Conservation (phyloP, 2,888 invertebrate genomes). For the Eumacrocentrus americanus region DNA sequence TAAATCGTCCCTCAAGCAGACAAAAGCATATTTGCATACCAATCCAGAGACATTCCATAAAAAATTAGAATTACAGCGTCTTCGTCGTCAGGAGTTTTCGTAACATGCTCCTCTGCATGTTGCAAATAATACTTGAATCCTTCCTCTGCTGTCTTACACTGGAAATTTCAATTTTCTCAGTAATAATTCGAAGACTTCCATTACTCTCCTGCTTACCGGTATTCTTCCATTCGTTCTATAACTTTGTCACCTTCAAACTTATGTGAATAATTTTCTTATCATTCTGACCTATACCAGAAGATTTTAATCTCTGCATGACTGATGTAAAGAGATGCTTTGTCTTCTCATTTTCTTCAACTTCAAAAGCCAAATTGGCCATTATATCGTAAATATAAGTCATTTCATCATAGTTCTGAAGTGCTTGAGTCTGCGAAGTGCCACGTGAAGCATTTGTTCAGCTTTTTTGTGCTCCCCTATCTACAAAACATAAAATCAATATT, state of each 20-base stretch:
- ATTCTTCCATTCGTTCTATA: slow-evolving; percentile 74
- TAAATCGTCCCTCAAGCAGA: slow-evolving; percentile 44
- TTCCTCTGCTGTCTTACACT: slow-evolving; percentile 71
- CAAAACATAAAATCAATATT: slow-evolving; percentile 10
- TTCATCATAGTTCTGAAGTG: slow-evolving; percentile 76
- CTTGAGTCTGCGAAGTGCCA: slow-evolving; percentile 87
- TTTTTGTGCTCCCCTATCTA: slow-evolving; percentile 64
- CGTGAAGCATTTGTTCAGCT: slow-evolving; percentile 86
- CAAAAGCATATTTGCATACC: slow-evolving; percentile 65
- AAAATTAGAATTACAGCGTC: slow-evolving; percentile 74
- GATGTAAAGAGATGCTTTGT: slow-evolving; percentile 83
- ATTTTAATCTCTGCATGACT: slow-evolving; percentile 77
- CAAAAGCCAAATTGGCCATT: slow-evolving; percentile 91
- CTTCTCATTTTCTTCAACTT: slow-evolving; percentile 76
- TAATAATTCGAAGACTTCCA: not conserved
- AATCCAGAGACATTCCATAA: slow-evolving; percentile 81
- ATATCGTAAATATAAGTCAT: slow-evolving; percentile 89
- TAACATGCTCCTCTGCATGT: slow-evolving; percentile 64
- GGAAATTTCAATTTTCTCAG: not conserved
- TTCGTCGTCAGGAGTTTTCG: slow-evolving; percentile 65
- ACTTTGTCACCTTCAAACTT: slow-evolving; percentile 87
- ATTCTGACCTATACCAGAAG: slow-evolving; percentile 73
- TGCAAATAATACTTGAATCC: slow-evolving; percentile 86
- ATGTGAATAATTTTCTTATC: slow-evolving; percentile 87
- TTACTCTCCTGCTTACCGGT: slow-evolving; percentile 58